phyloP scores from a whole-genome alignment of 2,888 invertebrate genomes.

The Coronaproctus castanopsis region DNA sequence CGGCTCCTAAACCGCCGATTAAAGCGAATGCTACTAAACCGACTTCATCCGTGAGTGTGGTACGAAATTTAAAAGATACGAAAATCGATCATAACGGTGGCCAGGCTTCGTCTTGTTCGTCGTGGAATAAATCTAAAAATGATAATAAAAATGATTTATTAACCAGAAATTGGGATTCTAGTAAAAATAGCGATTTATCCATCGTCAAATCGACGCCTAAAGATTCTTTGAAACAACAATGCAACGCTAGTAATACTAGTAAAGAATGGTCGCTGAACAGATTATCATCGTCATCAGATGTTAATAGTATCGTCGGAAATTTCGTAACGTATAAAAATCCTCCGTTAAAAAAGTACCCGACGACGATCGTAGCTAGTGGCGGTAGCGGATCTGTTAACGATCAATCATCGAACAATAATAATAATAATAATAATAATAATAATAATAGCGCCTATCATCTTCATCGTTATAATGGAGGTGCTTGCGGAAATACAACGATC shows the following conservation, averaged over 20 bases:
- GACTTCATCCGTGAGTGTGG: background rate
- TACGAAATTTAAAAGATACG: background rate
- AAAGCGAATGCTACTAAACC: background rate
- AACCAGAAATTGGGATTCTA: background rate
- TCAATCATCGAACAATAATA: background rate
- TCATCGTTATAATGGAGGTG: background rate
- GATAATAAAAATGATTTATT: background rate
- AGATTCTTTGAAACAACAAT: background rate
- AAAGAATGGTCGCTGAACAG: background rate
- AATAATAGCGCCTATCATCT: background rate
- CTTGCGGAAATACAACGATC: background rate
- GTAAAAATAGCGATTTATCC: background rate
- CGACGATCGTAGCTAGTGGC: background rate
- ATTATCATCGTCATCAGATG: no score
- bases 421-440: background rate
- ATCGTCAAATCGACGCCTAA: background rate
- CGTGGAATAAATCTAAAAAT: background rate
- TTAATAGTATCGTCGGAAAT: no score
- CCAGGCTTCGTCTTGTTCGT: background rate
- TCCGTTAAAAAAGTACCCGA: background rate
- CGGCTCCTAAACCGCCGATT: background rate
- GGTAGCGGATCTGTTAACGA: background rate
- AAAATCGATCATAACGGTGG: background rate
- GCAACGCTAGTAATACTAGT: background rate
- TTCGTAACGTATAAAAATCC: background rate